Base-by-base conservation (phyloP, 2,888 invertebrate species). In the Chironomus tentans region DNA sequence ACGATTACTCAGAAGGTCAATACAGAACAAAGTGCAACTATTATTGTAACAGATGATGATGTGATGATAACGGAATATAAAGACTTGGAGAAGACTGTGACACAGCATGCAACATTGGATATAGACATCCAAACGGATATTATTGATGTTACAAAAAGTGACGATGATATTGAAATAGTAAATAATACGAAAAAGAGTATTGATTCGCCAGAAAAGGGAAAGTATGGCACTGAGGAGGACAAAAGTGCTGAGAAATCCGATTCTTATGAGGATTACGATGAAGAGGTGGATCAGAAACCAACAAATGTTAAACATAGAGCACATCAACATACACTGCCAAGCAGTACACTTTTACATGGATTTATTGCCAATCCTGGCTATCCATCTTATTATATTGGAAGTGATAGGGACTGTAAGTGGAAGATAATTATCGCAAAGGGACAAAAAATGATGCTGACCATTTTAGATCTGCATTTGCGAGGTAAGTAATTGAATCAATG, bases 301-400 rank as follows among this genome's bases (percentile, higher is more conserved):
- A 46, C 21, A 18, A 24, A 24, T 21, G 21, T 21, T 21, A 21
- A 24, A 4, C 78, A 80, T 50, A 77, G 61, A 12, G 80, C 79
- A 71, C 77, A 79, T 70, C 80, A 80, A 77, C 78, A 77, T 46
- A 78, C 79, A 15, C 77, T 78, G 22, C 79, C 78, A 46, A 77
- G 79, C 56, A 77, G 77, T n/a, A 79, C 79, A 24, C 77, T 80
- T 24, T 73, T 79, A 2, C 80, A 90, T 81, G 91, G 90, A 2
- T 90, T 90, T 82, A 87, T 90, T 78, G 86, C 88, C 48, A 89
- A 88, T 78, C 92, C 92, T 0, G 92, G 92, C 6, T 92, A 92
- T 82, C 92, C 92, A 0, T 86, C 89, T 79, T 91, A 88, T 83
- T 92, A 92, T 81, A 86, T 90, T 13, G 91, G 90, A 0, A 74